These are phyloP conservation scores for Tinamus guttatus DNA, from an alignment of 2,113 vertebrate species.

Conservation along the genomic window DNA sequence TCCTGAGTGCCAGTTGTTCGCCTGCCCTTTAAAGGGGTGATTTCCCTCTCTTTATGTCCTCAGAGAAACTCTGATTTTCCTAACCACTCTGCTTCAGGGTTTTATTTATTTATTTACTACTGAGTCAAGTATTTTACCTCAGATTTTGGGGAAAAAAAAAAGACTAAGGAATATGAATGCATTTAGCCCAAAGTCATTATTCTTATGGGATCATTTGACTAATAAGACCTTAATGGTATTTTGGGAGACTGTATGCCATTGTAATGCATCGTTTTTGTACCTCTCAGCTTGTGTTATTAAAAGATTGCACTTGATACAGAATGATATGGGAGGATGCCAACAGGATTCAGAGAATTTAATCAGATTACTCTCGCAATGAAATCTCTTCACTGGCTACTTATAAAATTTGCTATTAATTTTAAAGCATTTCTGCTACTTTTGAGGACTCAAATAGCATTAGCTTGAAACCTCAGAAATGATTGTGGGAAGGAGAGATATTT, in stretches of 20 bases:
- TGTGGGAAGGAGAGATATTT: background rate
- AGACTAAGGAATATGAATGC: background rate
- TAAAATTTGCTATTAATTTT: slow-evolving; percentile 44
- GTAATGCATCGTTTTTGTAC: slow-evolving; percentile 11
- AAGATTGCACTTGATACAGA: slow-evolving; percentile 33
- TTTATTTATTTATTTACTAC: background rate
- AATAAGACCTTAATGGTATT: slow-evolving; percentile 9
- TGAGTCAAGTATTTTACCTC: background rate
- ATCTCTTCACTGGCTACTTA: slow-evolving; percentile 7
- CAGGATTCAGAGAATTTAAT: slow-evolving; percentile 35
- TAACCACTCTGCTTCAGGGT: background rate
- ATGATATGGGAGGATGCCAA: slow-evolving; percentile 29
- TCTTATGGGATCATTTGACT: background rate
- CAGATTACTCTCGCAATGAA: slow-evolving; percentile 37
- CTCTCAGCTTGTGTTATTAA: background rate
- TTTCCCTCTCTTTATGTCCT: slow-evolving; percentile 21
- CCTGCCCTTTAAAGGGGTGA: background rate
- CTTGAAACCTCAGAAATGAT: background rate
- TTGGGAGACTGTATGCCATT: background rate
- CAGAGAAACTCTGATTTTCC: background rate
- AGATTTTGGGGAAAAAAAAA: background rate
- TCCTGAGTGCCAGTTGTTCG: too few relatives aligned
- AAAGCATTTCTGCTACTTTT: background rate
- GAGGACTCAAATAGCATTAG: background rate
- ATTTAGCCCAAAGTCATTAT: background rate